Conservation (phyloP, 2,113 vertebrate genomes). For the Meleagris gallopavo region DNA sequence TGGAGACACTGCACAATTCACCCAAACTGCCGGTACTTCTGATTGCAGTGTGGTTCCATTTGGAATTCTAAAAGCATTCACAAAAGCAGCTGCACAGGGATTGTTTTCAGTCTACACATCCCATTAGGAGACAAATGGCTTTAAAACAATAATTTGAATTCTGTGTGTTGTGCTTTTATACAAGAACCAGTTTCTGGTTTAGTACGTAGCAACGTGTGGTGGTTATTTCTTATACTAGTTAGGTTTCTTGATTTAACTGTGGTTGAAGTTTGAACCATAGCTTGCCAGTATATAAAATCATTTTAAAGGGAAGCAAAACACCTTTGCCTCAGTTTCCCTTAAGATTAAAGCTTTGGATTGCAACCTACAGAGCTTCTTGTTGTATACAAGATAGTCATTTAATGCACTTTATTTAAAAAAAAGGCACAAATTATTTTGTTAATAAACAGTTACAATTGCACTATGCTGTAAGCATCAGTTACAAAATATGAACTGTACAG, state of each 20-base stretch:
- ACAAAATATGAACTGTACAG: slow-evolving; percentile 50
- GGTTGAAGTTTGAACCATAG: slow-evolving; percentile 51
- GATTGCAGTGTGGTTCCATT: background rate
- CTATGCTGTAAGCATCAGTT: slow-evolving; percentile 46
- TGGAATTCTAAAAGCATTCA: background rate
- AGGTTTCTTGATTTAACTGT: background rate
- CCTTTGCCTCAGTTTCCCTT: slow-evolving; percentile 29
- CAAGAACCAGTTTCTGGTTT: background rate
- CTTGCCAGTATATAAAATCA: slow-evolving; percentile 39
- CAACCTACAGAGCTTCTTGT: slow-evolving; percentile 62
- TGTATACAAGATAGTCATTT: slow-evolving; percentile 35
- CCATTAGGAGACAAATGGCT: slow-evolving; percentile 3
- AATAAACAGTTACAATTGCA: slow-evolving; percentile 61
- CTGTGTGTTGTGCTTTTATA: background rate
- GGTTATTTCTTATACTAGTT: slow-evolving; percentile 51
- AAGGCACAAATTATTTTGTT: slow-evolving; percentile 66
- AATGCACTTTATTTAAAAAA: slow-evolving; percentile 69
- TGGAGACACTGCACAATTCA: background rate
- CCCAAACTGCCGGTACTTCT: background rate
- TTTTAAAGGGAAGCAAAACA: slow-evolving; percentile 40
- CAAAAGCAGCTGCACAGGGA: background rate
- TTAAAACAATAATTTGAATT: background rate
- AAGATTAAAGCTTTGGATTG: slow-evolving; percentile 44
- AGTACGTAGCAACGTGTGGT: background rate
- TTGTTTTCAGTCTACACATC: background rate